Evolutionary conservation across 2,113 vertebrate genomes (phyloP).

Genomic region (Callaeas wilsoni): DNA sequence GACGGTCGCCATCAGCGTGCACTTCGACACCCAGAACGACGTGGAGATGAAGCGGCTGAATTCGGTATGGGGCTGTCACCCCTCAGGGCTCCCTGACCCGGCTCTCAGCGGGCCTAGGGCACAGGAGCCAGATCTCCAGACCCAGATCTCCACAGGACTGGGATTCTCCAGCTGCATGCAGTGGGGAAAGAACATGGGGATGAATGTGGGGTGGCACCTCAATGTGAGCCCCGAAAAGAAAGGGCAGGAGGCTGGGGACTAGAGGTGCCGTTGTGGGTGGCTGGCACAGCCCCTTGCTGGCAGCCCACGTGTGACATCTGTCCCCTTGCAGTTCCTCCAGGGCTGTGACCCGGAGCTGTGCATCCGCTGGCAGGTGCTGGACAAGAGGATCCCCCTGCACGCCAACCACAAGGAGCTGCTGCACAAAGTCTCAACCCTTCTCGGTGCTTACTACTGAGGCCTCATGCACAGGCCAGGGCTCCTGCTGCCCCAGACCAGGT

Average conservation of each 20-base stretch:
- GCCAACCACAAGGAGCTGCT: constrained; percentile 80
- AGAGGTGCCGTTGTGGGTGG: neutral
- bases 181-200: neutral
- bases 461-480: neutral
- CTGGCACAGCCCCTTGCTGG: fast-evolving
- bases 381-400: constrained; percentile 69
- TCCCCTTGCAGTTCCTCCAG: constrained; percentile 60
- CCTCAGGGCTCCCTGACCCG: fast-evolving
- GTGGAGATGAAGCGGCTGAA: constrained; percentile 71
- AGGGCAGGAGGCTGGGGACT: neutral
- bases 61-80: constrained; percentile 19
- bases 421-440: constrained; percentile 63
- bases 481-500: neutral
- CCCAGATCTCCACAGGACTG: too few species aligned
- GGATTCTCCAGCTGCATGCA: neutral
- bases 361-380: constrained; percentile 83
- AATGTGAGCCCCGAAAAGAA: fast-evolving
- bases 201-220: neutral
- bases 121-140: neutral
- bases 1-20: constrained; percentile 79
- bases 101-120: fast-evolving
- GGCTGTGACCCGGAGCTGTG: neutral
- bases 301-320: fast-evolving
- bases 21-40: constrained; percentile 71
- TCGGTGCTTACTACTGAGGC: constrained; percentile 75